Evolutionary conservation across 2,113 vertebrate genomes (phyloP).

Genomic region (Pachyramphus minor): DNA sequence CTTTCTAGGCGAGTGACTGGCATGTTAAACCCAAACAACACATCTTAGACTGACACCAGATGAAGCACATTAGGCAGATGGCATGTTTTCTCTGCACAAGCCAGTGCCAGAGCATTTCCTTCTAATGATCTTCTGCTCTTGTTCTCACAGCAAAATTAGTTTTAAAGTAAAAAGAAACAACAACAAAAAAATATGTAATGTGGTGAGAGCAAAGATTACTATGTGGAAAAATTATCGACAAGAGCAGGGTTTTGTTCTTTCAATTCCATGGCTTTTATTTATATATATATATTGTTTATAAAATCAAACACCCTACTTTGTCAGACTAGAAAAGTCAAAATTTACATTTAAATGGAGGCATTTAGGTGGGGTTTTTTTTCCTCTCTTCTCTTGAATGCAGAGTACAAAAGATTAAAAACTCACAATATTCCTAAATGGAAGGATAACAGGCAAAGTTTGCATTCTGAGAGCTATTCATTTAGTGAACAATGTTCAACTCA

Average conservation of each 20-base stretch:
- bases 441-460: slow-evolving; percentile 49
- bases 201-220: slow-evolving; percentile 20
- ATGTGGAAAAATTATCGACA: slow-evolving; percentile 4
- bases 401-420: slow-evolving; percentile 47
- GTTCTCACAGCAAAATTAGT: slow-evolving; percentile 49
- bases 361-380: background rate
- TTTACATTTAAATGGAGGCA: slow-evolving; percentile 68
- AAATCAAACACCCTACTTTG: slow-evolving; percentile 51
- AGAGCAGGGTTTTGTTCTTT: background rate
- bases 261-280: slow-evolving; percentile 14
- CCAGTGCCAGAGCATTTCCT: background rate
- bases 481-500: background rate
- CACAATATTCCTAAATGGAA: slow-evolving; percentile 53
- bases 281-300: slow-evolving; percentile 10
- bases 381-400: slow-evolving; percentile 13
- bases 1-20: slow-evolving; percentile 29
- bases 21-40: slow-evolving; percentile 41
- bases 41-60: slow-evolving; percentile 35
- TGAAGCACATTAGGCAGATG: slow-evolving; percentile 58
- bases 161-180: slow-evolving; percentile 36
- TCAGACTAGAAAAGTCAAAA: slow-evolving; percentile 64
- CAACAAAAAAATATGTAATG: background rate
- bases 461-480: slow-evolving; percentile 42
- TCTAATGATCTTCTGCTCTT: slow-evolving; percentile 28
- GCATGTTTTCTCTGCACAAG: slow-evolving; percentile 37